Percentiles rank a stretch among this genome's conserved stretches.
phyloP scores from a whole-genome alignment of 2,888 invertebrate genomes.

The Cactoblastis cactorum region DNA sequence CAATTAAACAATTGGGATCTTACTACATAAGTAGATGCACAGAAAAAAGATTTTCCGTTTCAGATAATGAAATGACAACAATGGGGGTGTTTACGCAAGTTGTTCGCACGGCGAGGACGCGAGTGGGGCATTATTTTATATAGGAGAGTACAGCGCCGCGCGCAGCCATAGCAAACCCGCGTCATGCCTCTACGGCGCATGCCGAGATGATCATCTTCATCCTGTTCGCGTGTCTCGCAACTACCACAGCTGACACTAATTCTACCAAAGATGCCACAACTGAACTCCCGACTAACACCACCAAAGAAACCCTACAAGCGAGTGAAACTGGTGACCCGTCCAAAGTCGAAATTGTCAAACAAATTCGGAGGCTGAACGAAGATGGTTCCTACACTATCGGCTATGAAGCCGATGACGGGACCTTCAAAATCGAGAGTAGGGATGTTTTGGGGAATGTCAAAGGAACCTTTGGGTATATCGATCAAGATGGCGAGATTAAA shows the following conservation, averaged over 20 bases:
- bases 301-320: constrained; percentile 77
- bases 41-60: constrained; percentile 79
- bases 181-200: constrained; percentile 65
- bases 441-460: constrained; percentile 89
- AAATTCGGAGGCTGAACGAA: constrained; percentile 88
- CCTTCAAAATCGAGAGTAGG: constrained; percentile 90
- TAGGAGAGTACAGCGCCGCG: constrained; percentile 58
- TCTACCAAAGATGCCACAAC: constrained; percentile 42
- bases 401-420: constrained; percentile 91
- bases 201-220: constrained; percentile 66
- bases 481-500: constrained; percentile 87
- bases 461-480: constrained; percentile 90
- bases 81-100: constrained; percentile 68
- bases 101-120: constrained; percentile 59
- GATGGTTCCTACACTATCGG: constrained; percentile 92
- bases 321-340: constrained; percentile 83
- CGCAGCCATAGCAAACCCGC: constrained; percentile 66
- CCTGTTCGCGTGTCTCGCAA: constrained; percentile 53
- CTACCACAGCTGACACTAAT: constrained; percentile 40
- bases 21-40: constrained; percentile 57
- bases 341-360: constrained; percentile 88
- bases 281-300: constrained; percentile 45
- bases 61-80: constrained; percentile 78
- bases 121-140: constrained; percentile 77
- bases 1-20: constrained; percentile 75